Conservation (phyloP, 2,113 vertebrate species). For the Chitala chitala region DNA sequence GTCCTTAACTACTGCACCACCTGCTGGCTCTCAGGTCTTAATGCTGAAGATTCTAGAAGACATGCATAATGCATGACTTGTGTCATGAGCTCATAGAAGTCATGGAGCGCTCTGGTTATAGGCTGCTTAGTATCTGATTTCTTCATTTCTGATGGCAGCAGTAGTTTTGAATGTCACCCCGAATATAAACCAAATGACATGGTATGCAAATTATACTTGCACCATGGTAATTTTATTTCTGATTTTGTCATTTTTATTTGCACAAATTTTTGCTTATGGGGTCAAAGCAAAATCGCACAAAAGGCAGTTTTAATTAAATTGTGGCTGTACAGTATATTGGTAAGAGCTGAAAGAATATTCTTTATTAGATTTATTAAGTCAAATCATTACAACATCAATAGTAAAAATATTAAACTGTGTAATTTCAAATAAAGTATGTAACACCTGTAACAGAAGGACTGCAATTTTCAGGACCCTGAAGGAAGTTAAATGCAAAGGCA, state of each 20-base stretch:
- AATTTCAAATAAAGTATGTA: not conserved
- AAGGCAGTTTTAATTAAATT: constrained; percentile 1
- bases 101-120: too few species aligned
- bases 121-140: not conserved
- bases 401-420: not conserved
- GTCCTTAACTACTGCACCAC: too few species aligned
- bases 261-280: not conserved
- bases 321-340: not conserved
- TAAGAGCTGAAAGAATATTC: constrained; percentile 8
- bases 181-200: not conserved
- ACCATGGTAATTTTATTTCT: constrained; percentile 13
- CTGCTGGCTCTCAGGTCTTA: not conserved
- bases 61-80: not conserved
- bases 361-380: constrained; percentile 2
- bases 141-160: not conserved
- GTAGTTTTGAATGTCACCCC: not conserved
- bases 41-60: not conserved
- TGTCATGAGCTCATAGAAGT: not conserved
- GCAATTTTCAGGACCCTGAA: constrained; percentile 2
- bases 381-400: constrained; percentile 3
- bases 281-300: not conserved
- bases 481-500: not conserved
- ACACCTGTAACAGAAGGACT: not conserved
- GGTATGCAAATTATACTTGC: not conserved
- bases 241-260: constrained; percentile 11